Conservation (phyloP, 2,797 vertebrate genomes). For the Argentina silus region DNA sequence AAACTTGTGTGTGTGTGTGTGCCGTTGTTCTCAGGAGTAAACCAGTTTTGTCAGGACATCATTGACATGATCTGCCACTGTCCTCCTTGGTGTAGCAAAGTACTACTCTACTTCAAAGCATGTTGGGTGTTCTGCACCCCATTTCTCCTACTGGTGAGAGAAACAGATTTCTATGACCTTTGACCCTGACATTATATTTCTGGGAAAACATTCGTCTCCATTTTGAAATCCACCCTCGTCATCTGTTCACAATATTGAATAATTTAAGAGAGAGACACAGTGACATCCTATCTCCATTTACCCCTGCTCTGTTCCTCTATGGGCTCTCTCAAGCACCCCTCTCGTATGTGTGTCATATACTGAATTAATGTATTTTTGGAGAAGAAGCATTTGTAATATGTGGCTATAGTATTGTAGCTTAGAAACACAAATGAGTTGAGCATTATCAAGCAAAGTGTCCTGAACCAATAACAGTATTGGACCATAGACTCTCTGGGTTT, state of each 20-base stretch:
- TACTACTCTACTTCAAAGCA: conserved; percentile 83
- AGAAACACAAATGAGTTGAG: not conserved
- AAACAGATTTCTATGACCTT: not conserved
- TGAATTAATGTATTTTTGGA: not conserved
- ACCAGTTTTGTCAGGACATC: conserved; percentile 86
- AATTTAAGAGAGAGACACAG: conserved; percentile 50
- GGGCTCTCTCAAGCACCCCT: not conserved
- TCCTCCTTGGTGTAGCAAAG: conserved; percentile 82
- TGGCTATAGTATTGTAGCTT: not conserved
- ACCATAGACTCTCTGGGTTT: not conserved
- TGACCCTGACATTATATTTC: not conserved
- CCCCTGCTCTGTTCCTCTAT: conserved; percentile 26
- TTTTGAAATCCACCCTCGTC: conserved; percentile 25
- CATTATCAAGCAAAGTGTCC: not conserved
- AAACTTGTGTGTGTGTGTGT: too few species aligned
- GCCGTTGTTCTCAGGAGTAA: conserved; percentile 70
- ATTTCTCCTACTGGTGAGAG: conserved; percentile 80
- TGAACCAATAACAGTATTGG: not conserved
- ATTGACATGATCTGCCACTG: conserved; percentile 82
- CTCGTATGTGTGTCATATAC: not conserved
- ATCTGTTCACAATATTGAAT: conserved; percentile 49
- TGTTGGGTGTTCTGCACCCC: conserved; percentile 85
- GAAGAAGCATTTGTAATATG: not conserved
- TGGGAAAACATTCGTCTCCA: not conserved
- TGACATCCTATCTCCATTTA: conserved; percentile 48